A percentile compares a stretch with the other conserved stretches of the same genome.
Conservation (phyloP, 2,888 invertebrate genomes). For the Caradrina kadenii region DNA sequence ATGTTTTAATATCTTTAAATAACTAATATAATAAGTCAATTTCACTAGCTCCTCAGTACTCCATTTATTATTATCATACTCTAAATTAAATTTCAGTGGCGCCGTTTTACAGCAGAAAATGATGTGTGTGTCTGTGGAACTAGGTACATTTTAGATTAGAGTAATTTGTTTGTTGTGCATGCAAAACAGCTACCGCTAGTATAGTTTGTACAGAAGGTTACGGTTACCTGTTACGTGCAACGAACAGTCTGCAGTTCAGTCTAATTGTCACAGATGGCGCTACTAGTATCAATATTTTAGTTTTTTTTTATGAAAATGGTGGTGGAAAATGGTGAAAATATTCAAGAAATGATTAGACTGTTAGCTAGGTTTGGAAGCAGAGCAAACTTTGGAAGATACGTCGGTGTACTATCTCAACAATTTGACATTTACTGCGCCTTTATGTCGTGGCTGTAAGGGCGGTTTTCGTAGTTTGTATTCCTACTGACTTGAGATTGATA, state of each 20-base stretch:
- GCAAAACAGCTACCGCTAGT: slow-evolving; percentile 1
- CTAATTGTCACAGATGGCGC: slow-evolving; percentile 45
- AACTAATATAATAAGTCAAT: too few species aligned
- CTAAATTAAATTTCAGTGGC: not conserved
- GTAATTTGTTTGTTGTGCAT: slow-evolving; percentile 8
- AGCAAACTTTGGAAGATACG: too few species aligned
- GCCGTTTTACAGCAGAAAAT: not conserved
- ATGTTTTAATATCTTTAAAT: too few species aligned
- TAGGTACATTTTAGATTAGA: not conserved
- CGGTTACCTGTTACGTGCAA: slow-evolving; percentile 22
- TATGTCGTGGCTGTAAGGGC: too few species aligned
- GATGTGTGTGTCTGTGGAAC: not conserved
- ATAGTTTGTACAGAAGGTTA: slow-evolving; percentile 25
- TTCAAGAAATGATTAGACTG: not conserved
- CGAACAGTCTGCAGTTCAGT: slow-evolving; percentile 24
- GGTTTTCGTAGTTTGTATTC: too few species aligned
- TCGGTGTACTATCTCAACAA: too few species aligned
- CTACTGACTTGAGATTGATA: too few species aligned
- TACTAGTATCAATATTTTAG: not conserved
- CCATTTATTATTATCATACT: not conserved
- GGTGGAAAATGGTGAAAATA: not conserved
- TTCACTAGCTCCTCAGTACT: too few species aligned
- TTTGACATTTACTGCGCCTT: too few species aligned
- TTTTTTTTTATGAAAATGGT: not conserved
- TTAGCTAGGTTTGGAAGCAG: too few species aligned